Evolutionary conservation across 2,797 vertebrate genomes (phyloP).

Genomic region (Cottoperca gobio): DNA sequence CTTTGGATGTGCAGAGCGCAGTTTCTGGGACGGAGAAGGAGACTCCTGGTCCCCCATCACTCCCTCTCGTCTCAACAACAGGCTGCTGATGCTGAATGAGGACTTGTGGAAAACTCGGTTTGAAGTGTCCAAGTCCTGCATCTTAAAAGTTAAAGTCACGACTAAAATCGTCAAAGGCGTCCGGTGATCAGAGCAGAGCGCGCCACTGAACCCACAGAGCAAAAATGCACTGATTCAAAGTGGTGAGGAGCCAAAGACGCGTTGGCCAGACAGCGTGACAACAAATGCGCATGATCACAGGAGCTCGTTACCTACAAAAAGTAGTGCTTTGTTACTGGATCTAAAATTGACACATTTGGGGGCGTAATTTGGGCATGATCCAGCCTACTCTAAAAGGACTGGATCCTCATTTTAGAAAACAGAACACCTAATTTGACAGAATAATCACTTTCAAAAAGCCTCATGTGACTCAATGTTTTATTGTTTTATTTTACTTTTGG

Average conservation of each 20-base stretch:
- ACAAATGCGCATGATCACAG: conserved; percentile 70
- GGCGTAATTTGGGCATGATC: neutral
- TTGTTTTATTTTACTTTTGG: neutral
- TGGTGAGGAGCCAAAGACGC: conserved; percentile 49
- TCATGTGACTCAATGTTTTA: neutral
- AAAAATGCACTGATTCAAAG: conserved; percentile 50
- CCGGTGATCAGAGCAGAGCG: conserved; percentile 13
- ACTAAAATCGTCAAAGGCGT: conserved; percentile 4
- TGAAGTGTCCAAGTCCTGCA: conserved; percentile 75
- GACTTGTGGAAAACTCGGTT: conserved; percentile 79
- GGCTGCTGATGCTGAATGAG: conserved; percentile 86
- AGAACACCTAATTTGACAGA: neutral
- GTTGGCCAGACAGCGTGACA: conserved; percentile 42
- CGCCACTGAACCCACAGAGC: conserved; percentile 29
- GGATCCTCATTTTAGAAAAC: neutral
- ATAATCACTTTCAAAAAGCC: neutral
- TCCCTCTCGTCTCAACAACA: conserved; percentile 79
- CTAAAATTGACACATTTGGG: neutral
- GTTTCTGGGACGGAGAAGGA: conserved; percentile 46
- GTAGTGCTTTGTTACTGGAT: conserved; percentile 6
- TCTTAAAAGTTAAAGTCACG: conserved; percentile 30
- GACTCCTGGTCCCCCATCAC: conserved; percentile 46
- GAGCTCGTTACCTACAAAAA: conserved; percentile 5
- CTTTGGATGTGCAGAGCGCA: conserved; percentile 31
- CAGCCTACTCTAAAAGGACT: neutral